Base-by-base conservation (phyloP, 2,113 vertebrate species). In the Engystomops pustulosus region DNA sequence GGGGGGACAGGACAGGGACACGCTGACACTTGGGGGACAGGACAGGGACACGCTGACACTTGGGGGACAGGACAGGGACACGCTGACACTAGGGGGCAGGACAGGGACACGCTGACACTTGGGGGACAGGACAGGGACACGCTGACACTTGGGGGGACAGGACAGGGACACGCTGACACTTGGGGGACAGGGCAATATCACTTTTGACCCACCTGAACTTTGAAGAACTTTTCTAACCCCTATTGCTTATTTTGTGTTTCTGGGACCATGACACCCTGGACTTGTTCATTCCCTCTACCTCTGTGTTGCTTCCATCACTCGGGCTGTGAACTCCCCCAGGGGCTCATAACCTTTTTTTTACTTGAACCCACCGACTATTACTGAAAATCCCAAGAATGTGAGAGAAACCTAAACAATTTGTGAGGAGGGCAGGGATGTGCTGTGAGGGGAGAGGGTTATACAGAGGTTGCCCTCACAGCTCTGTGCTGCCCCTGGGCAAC, bases 391-490 rank as follows among this genome's bases (percentile, higher is more conserved):
- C 1, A 77, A 58, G 74, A 77, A 77, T 77, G 74, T 77, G 74
- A 77, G 25, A 11, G 51, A 77, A 77, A 77, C 18, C 45, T 77
- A 77, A 77, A 77, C 74, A 77, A 38, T 77, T 77, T 77, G 27
- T 51, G 34, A 51, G 15, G 38, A 77, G 74, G 36, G 34, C 18
- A 55, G 49, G 74, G 49, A 77, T 20, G 51, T 32, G 36, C 10
- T 58, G 23, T n/a, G 18, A n/a, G 74, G 74, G 3, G 49, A 55
- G 49, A 36, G 49, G 74, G 49, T 77, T 77, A 77, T 77, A 34
- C n/a, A n/a, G 49, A 23, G 51, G 74, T 36, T 38, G 45, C 72
- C 72, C 45, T 76, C 71, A 76, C 47, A 53, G 72, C 45, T 23
- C 11, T 20, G 5, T n/a, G 34, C 23, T 36, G 74, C 74, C 74